Evolutionary conservation across 1,140 invertebrate species (phyloP).

Genomic region (Cotesia glomerata): DNA sequence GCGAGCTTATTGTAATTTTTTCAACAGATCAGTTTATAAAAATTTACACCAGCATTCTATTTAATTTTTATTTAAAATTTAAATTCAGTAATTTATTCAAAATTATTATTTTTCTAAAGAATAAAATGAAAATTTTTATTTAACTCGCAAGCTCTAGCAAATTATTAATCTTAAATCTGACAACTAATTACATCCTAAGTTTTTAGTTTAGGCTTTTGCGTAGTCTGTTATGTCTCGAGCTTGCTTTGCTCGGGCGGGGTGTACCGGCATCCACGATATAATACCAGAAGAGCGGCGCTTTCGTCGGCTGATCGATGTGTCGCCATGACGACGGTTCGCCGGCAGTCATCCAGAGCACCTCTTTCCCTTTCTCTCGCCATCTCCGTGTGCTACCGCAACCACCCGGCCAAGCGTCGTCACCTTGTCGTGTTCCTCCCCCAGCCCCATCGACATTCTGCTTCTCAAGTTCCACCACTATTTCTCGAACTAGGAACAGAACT

Average conservation of each 20-base stretch:
- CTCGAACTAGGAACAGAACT: no score
- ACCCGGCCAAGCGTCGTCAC: conserved; percentile 35
- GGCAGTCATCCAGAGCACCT: conserved; percentile 57
- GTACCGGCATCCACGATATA: conserved; percentile 17
- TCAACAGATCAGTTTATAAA: no score
- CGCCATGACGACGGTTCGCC: conserved; percentile 65
- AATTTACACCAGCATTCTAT: no score
- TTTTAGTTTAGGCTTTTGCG: not conserved
- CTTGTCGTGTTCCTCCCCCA: not conserved
- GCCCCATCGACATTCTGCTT: no score
- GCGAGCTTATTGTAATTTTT: not conserved
- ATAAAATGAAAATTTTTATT: not conserved
- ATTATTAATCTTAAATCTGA: not conserved
- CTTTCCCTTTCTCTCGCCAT: conserved; percentile 59
- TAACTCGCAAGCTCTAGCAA: not conserved
- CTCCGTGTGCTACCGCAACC: conserved; percentile 54
- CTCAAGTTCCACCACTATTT: not conserved
- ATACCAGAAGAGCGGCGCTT: conserved; percentile 44
- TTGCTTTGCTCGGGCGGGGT: not conserved
- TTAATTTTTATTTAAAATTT: no score
- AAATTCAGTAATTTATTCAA: no score
- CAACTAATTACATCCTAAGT: not conserved
- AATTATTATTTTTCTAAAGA: no score
- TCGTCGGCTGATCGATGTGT: conserved; percentile 63
- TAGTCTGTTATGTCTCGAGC: not conserved